Base-by-base conservation (phyloP, 2,888 invertebrate species). In the Leptinotarsa peninsularis region DNA sequence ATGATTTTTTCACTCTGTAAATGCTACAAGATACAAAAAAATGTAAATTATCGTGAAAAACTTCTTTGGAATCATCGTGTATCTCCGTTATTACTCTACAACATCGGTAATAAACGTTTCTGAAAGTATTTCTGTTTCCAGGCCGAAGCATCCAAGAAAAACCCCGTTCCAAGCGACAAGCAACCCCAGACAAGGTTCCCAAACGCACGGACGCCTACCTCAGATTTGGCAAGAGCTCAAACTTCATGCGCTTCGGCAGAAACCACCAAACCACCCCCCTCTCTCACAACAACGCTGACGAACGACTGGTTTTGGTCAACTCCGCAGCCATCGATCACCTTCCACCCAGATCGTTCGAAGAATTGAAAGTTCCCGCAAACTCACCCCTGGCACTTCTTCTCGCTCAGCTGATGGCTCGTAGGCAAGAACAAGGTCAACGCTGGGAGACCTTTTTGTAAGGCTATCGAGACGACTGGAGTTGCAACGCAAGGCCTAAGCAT, bases 221-320 rank as follows among this genome's bases (percentile, higher is more conserved):
- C 66, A 80, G 85, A 50, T 85, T 85, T 69, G 85, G 85, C 4
- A 79, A 84, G 27, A 83, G 83, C 67, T 82, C 83, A 63, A 82
- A 84, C 66, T 85, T 83, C 71, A 76, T 84, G 78, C 72, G 85
- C 23, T 85, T 84, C 71, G 85, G 84, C 66, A 76, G 84, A 63
- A 80, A 81, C 74, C 15, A 18, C 71, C 21, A 63, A 68, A 21
- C 70, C 66, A 14, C 27, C 50, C 50, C 49, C 33, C 23, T 15
- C 23, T 4, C 23, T n/a, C 33, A 63, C 43, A 15, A 33, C 21
- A 63, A 63, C 7, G 17, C 63, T 4, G 13, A 63, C 13, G 33
- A 63, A 2, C 13, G 58, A 7, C 21, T 58, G 21, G 14, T 58
- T 21, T 14, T 58, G 14, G 27, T 23, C 58, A 58, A 58, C 58